phyloP scores from a whole-genome alignment of 64 coral and sea anemone genomes.

The Pocillopora verrucosa region DNA sequence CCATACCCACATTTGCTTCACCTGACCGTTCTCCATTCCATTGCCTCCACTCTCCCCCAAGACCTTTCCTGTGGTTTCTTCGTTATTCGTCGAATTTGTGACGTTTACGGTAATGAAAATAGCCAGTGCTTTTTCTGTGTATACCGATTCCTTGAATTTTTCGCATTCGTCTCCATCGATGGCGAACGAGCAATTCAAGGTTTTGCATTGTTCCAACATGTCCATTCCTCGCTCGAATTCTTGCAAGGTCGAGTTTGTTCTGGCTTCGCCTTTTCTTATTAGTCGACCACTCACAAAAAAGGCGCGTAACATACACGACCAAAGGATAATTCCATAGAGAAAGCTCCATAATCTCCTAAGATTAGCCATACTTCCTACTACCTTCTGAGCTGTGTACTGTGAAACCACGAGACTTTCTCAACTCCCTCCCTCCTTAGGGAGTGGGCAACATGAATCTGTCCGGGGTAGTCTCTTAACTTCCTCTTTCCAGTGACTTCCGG shows the following conservation, averaged over 20 bases:
- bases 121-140: conserved; percentile 53
- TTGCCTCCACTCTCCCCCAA: neutral
- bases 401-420: too few relatives aligned
- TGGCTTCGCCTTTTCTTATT: neutral
- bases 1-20: conserved; percentile 80
- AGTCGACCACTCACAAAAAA: neutral
- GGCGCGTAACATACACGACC: neutral
- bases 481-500: too few relatives aligned
- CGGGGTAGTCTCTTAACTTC: too few relatives aligned
- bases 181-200: neutral
- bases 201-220: neutral
- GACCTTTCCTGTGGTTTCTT: neutral
- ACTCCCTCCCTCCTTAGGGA: too few relatives aligned
- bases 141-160: conserved; percentile 16
- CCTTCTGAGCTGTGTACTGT: too few relatives aligned
- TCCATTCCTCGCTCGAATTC: neutral
- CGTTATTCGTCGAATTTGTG: conserved; percentile 18
- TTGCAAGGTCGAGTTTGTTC: neutral
- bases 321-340: neutral
- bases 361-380: neutral
- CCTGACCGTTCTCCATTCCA: conserved; percentile 30
- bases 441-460: too few relatives aligned
- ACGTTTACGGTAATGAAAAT: conserved; percentile 75
- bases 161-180: neutral
- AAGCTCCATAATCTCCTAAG: neutral